These are phyloP conservation scores for Yponomeuta sedellus DNA, from an alignment of 2,888 invertebrate genomes.

Conservation along the genomic window DNA sequence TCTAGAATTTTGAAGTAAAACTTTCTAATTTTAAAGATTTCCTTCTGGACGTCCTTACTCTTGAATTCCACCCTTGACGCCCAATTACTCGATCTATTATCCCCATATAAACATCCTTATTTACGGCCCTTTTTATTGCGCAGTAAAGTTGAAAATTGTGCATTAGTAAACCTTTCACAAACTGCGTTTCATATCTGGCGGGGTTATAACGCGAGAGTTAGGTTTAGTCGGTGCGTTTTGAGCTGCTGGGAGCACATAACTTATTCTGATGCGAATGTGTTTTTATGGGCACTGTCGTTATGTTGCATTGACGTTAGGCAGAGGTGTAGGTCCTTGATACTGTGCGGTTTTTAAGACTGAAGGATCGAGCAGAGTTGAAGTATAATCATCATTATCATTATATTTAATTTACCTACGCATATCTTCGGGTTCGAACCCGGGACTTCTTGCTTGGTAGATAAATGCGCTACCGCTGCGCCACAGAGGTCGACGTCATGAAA, in stretches of 20 bases:
- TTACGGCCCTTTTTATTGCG: slow-evolving; percentile 62
- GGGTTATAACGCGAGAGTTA: slow-evolving; percentile 62
- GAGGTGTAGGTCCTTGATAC: not conserved
- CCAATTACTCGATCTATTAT: slow-evolving; percentile 66
- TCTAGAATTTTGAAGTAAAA: no score
- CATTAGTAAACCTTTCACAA: slow-evolving; percentile 68
- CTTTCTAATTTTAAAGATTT: not conserved
- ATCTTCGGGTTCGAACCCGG: no score
- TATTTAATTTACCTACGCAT: no score
- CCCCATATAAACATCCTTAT: slow-evolving; percentile 60
- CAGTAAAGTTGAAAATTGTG: slow-evolving; percentile 68
- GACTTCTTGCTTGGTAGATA: no score
- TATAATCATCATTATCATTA: no score
- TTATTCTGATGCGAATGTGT: slow-evolving; percentile 40
- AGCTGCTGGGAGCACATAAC: slow-evolving; percentile 33
- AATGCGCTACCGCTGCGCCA: no score
- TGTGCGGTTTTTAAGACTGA: not conserved
- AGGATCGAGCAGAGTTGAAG: no score
- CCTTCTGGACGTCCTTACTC: not conserved
- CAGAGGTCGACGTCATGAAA: no score
- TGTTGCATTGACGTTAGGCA: not conserved
- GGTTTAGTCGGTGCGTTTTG: slow-evolving; percentile 57
- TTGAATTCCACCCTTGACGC: slow-evolving; percentile 39
- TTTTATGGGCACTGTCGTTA: slow-evolving; percentile 52
- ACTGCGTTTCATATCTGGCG: slow-evolving; percentile 47